Evolutionary conservation across 1,140 invertebrate genomes (phyloP), one percentile per base, ranked within the genome.

Genomic region (Myzus persicae): DNA sequence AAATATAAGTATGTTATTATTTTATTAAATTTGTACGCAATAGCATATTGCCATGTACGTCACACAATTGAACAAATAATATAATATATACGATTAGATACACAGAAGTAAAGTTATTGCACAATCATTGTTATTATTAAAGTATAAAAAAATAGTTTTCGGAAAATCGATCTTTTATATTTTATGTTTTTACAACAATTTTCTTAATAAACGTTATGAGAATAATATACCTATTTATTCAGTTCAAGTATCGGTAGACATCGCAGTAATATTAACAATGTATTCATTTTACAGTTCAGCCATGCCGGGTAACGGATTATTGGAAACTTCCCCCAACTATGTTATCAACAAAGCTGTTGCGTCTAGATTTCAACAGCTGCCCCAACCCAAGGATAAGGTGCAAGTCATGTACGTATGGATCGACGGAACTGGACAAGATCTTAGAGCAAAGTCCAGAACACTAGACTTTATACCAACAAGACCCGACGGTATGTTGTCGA

Each of bases 341-440:
- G 96, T 96, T n/a, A 96, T 97, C 51, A 97, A 98, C 94, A 98
- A 98, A 95, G 96, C 96, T 31, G 95, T 98, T 7, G 95, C 98
- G 90, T 95, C 96, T 31, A 96, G 96, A 91, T 99, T 98, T 95
- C 95, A 98, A 94, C 96, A 96, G 89, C 95, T 99, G 82, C 97
- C 97, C 0, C 96, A 98, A 93, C 97, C 98, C 0, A 97, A 97
- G 1, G 96, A 98, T 93, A 96, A 96, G 94, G 96, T 98, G 54
- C 97, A 98, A 94, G 97, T 97, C 2, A 98, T 97, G 94, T 99
- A 99, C 95, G 96, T 99, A 67, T 99, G 99, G 99, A 98, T 99
- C 93, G 99, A 99, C 95, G 99, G 99, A 8, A 98, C 97, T 3
- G 98, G 98, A 3, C 98, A 99, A 95, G 96, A 97, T 94, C 94